Base-by-base conservation (phyloP, 2,113 vertebrate species). In the Mohoua ochrocephala region DNA sequence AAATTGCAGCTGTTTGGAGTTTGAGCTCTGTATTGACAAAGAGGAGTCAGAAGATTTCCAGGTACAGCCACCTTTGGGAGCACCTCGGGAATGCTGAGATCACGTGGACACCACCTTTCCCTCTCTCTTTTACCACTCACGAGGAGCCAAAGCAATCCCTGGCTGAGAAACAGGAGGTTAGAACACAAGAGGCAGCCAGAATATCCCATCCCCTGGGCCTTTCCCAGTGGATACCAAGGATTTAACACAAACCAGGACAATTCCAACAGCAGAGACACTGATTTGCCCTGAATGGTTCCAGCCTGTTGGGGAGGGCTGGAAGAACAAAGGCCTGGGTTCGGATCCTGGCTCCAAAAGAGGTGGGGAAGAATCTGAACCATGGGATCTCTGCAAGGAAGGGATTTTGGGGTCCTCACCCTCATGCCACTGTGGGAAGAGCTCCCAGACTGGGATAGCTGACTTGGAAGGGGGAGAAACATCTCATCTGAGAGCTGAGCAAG, bases 41-140 rank as follows among this genome's bases (percentile, higher is more conserved):
- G 74, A 28, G 19, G 17, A 21, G 6, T 6, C 3, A 10, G 30
- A 26, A 22, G 45, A 8, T 69, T 49, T 49, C 54, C 93, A 65
- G 60, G 37, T 1, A 5, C 47, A 64, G 18, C 9, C 3, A 27
- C n/a, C 24, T 69, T 5, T 30, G 65, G 6, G 33, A 44, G 41
- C 41, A 12, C 7, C 39, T 20, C 44, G n/a, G 80, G 2, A 31
- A 16, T 15, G 13, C 0, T 3, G 74, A 49, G 20, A 15, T 65
- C 18, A 8, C 3, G 4, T 0, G 39, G 49, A 22, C n/a, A 35
- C 0, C 42, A 15, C 61, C 65, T 16, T 49, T 61, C 57, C 75
- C 22, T 14, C 27, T 11, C 42, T 5, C 31, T 54, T 8, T 35
- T 65, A 35, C 41, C 17, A 7, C 37, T 73, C 70, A 6, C 1